Base-by-base conservation (phyloP, 2,797 vertebrate genomes). In the Danio kyathit region DNA sequence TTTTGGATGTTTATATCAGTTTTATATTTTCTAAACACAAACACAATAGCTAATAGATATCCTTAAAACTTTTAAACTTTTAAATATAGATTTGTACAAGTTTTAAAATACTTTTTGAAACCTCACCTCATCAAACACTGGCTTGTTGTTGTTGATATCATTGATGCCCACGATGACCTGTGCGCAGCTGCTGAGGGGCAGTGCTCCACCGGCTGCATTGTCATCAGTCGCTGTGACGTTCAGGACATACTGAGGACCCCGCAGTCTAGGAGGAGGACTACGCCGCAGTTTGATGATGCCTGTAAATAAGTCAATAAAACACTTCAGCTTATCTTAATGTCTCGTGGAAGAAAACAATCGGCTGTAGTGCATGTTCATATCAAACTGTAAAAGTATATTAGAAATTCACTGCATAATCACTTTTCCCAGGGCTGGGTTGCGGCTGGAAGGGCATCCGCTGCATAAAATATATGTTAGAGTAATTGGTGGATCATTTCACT, bases 91-190 rank as follows among this genome's bases (percentile, higher is more conserved):
- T 43, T 64, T 11, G 21, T 29, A 29, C 29, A 29, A 29, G 29
- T 29, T 29, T 29, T 29, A 29, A 29, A 29, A 29, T 29, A 29
- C 29, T 3, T 29, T 29, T 29, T 29, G 29, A 29, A 29, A 29
- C 29, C 29, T 29, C 29, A 96, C 96, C 94, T 95, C 92, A 56
- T 92, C 90, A 85, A 97, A 97, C 64, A 96, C 79, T 2, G 96
- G 96, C 17, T 96, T 97, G 91, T 97, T 96, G 89, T 96, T 96
- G 91, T 97, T 97, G 84, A 97, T 80, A 82, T 97, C 96, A 0
- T 96, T 96, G 90, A 97, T 95, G 29, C 94, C 95, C 43, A 97
- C 94, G 61, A 96, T 92, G 77, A 97, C 96, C 88, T 96, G 95
- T 12, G 95, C 93, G n/a, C 94, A 94, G 87, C 95, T 95, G 86